Base-by-base conservation (phyloP, 2,113 vertebrate species). In the Colaptes auratus region DNA sequence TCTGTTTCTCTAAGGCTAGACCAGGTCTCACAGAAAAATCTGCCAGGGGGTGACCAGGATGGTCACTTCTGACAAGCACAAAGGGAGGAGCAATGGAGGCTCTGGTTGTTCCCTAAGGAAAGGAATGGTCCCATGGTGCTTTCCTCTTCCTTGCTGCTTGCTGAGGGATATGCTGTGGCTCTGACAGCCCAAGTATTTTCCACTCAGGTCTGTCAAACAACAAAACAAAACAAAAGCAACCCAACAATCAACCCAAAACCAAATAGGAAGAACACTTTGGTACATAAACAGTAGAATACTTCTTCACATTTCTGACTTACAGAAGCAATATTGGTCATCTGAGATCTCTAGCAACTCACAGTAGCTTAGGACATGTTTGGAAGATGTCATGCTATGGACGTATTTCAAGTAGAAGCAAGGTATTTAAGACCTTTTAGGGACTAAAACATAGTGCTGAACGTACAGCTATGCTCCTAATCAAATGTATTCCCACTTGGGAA, bases 291-390 rank as follows among this genome's bases (percentile, higher is more conserved):
- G 44, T 6, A 79, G 27, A 75, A 72, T 2, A 55, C 6, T 66
- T 27, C 15, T 63, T 0, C 0, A 13, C 21, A 56, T 53, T 70
- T 58, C 77, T 21, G 58, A 75, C 28, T 64, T 5, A 48, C 0
- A 0, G 44, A 30, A 91, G 17, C 23, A 80, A 28, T 21, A 60
- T 13, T 9, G 61, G 31, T 30, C 12, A 35, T 25, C 1, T 64
- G 78, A 88, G 44, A 60, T 28, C 15, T 76, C 59, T 9, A 65
- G 67, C 76, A 93, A 73, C 3, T 4, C 2, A 60, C 6, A 28
- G 59, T 10, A 85, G 50, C 19, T 75, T 36, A 39, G 25, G 13
- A 16, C 6, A 36, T 7, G n/a, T 35, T 73, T 76, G 46, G 58
- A 82, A 88, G 39, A 31, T n/a, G 73, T 58, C 59, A 79, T 31